Conservation (phyloP, 2,113 vertebrate genomes). For the Gobiocypris rarus region DNA sequence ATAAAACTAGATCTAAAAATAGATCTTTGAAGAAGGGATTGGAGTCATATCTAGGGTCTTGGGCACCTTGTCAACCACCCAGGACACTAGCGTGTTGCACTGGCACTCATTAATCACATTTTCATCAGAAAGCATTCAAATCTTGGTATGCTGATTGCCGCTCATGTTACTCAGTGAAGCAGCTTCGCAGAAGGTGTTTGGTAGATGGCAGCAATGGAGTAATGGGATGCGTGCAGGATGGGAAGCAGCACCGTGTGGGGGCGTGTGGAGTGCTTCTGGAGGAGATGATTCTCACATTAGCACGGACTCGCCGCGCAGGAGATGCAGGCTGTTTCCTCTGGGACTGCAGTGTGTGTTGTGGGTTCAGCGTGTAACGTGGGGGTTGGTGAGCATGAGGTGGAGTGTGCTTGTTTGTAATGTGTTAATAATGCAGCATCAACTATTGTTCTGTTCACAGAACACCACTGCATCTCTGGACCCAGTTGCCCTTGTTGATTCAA, state of each 20-base stretch:
- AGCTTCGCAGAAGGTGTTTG: not conserved
- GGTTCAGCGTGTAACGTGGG: conserved; percentile 25
- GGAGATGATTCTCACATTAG: conserved; percentile 24
- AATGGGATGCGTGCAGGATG: conserved; percentile 65
- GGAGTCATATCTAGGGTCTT: not conserved
- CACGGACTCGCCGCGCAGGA: conserved; percentile 58
- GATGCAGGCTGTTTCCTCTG: conserved; percentile 66
- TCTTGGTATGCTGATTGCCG: not conserved
- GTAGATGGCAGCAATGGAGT: conserved; percentile 66
- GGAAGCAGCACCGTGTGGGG: conserved; percentile 48
- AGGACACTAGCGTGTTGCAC: not conserved
- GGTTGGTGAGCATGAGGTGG: conserved; percentile 64
- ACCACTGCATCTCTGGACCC: not conserved
- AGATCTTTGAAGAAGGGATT: no score
- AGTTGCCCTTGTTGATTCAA: not conserved
- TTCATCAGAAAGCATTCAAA: not conserved
- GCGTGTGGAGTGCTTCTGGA: conserved; percentile 16
- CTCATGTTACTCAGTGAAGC: not conserved
- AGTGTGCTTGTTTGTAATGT: conserved; percentile 60
- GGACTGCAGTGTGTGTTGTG: conserved; percentile 65
- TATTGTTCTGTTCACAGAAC: not conserved
- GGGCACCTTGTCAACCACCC: not conserved
- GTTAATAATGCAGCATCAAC: conserved; percentile 19
- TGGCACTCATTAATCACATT: not conserved
- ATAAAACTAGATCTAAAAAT: not conserved